phyloP scores from a whole-genome alignment of 1,140 invertebrate genomes.

The Tribolium madens region DNA sequence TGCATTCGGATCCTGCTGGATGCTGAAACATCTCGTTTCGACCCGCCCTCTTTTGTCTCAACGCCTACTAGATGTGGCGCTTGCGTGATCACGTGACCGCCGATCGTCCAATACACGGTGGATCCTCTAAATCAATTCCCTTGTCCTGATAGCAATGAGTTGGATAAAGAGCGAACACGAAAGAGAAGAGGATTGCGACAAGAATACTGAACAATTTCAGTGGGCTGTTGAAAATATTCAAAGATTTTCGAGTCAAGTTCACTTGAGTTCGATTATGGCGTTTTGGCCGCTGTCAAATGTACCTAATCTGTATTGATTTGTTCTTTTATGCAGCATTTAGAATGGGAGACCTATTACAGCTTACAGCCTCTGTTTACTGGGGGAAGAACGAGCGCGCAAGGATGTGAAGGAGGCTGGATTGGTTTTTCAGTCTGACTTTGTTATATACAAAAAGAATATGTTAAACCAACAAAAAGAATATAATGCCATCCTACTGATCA shows the following conservation, averaged over 20 bases:
- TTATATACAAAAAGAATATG: not conserved
- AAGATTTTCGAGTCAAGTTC: constrained; percentile 55
- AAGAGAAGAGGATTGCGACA: constrained; percentile 46
- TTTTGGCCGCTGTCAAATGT: constrained; percentile 53
- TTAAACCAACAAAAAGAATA: too few species aligned
- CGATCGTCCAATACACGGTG: constrained; percentile 51
- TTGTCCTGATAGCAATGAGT: constrained; percentile 48
- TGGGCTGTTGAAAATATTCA: constrained; percentile 50
- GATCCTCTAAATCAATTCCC: constrained; percentile 58
- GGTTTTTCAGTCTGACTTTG: not conserved
- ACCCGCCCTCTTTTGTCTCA: constrained; percentile 57
- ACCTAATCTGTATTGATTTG: constrained; percentile 57
- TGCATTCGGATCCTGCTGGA: constrained; percentile 46
- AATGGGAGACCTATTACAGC: constrained; percentile 6
- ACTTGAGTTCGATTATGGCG: constrained; percentile 49
- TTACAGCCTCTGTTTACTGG: constrained; percentile 8
- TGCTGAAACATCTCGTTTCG: constrained; percentile 47
- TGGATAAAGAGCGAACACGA: constrained; percentile 45
- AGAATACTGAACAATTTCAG: constrained; percentile 42
- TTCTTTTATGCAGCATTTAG: constrained; percentile 36
- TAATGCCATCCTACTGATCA: too few species aligned
- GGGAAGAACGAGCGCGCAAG: not conserved
- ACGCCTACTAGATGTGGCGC: constrained; percentile 52
- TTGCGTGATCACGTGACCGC: constrained; percentile 54
- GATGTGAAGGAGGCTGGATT: not conserved